Conservation (phyloP, 1,140 invertebrate species). For the Prorops nasuta region DNA sequence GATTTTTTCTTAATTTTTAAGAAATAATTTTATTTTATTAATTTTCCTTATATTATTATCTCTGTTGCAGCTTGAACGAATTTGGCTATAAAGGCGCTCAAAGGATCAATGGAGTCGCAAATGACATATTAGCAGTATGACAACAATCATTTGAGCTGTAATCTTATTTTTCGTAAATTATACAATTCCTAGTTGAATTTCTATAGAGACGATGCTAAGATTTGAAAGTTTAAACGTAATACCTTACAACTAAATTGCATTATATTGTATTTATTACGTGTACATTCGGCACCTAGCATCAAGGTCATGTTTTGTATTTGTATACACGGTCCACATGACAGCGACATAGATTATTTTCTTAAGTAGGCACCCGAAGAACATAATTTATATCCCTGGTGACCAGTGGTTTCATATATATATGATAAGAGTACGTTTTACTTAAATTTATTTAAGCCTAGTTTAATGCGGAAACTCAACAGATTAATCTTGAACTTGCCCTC, state of each 20-base stretch:
- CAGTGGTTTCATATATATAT: slow-evolving; percentile 16
- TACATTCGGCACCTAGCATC: slow-evolving; percentile 41
- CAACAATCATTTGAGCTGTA: slow-evolving; percentile 34
- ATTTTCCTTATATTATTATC: slow-evolving; percentile 3
- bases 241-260: slow-evolving; percentile 44
- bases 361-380: slow-evolving; percentile 17
- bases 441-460: slow-evolving; percentile 34
- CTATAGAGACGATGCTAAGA: slow-evolving; percentile 44
- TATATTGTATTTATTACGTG: slow-evolving; percentile 49
- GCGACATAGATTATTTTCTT: slow-evolving; percentile 27
- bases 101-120: slow-evolving; percentile 22
- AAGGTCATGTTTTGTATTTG: slow-evolving; percentile 31
- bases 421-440: slow-evolving; percentile 28
- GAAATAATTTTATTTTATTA: slow-evolving; percentile 7
- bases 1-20: too few species aligned
- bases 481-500: slow-evolving; percentile 16
- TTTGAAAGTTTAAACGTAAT: slow-evolving; percentile 36
- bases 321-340: slow-evolving; percentile 21
- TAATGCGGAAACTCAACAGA: slow-evolving; percentile 16
- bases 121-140: slow-evolving; percentile 11
- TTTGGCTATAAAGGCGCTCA: slow-evolving; percentile 23
- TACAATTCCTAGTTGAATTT: slow-evolving; percentile 50
- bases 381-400: slow-evolving; percentile 25
- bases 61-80: slow-evolving; percentile 32
- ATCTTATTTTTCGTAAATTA: slow-evolving; percentile 51